phyloP scores from a whole-genome alignment of 64 coral and sea anemone genomes.

The Hydrozoanthus tunicans region DNA sequence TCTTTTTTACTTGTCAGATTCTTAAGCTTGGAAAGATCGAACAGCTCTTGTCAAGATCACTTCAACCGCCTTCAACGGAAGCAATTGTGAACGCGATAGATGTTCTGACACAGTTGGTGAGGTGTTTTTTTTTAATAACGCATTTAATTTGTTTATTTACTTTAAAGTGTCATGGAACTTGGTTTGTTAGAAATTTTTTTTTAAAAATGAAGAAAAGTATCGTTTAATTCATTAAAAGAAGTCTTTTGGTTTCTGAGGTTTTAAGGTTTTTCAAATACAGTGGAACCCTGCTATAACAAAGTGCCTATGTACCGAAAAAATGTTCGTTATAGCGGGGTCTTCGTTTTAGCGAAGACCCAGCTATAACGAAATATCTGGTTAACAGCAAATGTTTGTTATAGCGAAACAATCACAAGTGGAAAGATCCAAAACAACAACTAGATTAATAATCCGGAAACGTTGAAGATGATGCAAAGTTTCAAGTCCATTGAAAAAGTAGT shows the following conservation, averaged over 20 bases:
- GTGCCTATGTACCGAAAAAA: too few species aligned
- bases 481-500: too few species aligned
- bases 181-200: background rate
- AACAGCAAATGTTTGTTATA: too few species aligned
- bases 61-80: conserved; percentile 79
- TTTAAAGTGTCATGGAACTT: background rate
- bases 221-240: background rate
- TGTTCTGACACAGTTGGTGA: conserved; percentile 80
- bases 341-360: too few species aligned
- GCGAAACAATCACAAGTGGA: too few species aligned
- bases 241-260: background rate
- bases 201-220: background rate
- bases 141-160: background rate
- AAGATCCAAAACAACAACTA: too few species aligned
- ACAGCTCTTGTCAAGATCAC: conserved; percentile 79
- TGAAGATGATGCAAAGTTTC: too few species aligned
- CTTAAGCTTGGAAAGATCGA: conserved; percentile 87
- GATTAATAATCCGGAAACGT: too few species aligned
- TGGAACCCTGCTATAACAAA: too few species aligned
- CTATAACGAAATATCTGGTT: too few species aligned
- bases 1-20: conserved; percentile 57
- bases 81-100: conserved; percentile 84
- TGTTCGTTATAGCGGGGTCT: too few species aligned
- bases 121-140: background rate
- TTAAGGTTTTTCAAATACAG: too few species aligned